These are phyloP conservation scores for Eleutherodactylus coqui DNA, from an alignment of 2,797 vertebrate genomes.

Conservation along the genomic window DNA sequence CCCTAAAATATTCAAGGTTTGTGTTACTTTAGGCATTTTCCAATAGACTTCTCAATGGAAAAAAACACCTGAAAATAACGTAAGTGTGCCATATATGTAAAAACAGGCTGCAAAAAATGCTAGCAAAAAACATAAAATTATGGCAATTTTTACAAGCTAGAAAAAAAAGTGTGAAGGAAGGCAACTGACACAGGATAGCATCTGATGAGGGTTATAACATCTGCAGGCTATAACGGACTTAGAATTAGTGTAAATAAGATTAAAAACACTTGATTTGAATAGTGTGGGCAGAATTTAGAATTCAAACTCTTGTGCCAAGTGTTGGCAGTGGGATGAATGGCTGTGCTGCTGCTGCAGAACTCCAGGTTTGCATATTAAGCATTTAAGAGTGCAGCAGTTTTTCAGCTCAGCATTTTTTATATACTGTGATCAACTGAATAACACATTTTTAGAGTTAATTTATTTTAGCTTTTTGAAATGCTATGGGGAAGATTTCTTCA, in stretches of 20 bases:
- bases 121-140: too few species aligned
- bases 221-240: not conserved
- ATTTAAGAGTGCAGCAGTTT: not conserved
- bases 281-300: not conserved
- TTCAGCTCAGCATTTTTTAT: conserved; percentile 19
- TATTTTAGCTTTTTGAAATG: conserved; percentile 7
- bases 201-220: not conserved
- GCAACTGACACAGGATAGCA: not conserved
- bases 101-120: too few species aligned
- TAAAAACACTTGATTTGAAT: not conserved
- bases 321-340: not conserved
- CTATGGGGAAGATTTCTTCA: too few species aligned
- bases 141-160: too few species aligned
- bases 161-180: too few species aligned
- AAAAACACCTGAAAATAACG: too few species aligned
- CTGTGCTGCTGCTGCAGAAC: not conserved
- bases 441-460: conserved; percentile 21
- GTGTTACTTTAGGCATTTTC: too few species aligned
- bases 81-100: too few species aligned
- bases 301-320: not conserved
- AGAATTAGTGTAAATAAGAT: not conserved
- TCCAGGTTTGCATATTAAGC: conserved; percentile 12
- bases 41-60: too few species aligned
- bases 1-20: too few species aligned
- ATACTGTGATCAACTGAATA: conserved; percentile 7